A percentile compares a stretch with the other conserved stretches of the same genome.
Evolutionary conservation across 2,797 vertebrate species (phyloP).

Genomic region (Bradypodion pumilum): DNA sequence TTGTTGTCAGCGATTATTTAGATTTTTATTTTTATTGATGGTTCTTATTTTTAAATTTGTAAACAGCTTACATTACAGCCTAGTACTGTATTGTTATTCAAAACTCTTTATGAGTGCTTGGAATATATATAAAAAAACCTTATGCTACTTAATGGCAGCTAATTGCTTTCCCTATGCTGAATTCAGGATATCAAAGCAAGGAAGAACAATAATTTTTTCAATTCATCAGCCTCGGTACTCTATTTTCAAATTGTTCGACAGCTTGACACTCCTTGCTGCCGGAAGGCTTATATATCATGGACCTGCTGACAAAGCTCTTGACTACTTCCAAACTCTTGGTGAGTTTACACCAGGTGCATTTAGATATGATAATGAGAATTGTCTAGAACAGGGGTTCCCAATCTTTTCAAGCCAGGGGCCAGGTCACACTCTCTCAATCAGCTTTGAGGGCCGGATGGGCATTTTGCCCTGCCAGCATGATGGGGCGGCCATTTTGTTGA

Average conservation of each 20-base stretch:
- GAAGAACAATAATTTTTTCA: constrained; percentile 88
- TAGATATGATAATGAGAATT: background rate
- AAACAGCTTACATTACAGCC: background rate
- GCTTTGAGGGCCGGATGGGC: no score
- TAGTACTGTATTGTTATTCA: background rate
- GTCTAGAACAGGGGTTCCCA: no score
- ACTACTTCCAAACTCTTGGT: constrained; percentile 86
- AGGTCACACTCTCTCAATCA: no score
- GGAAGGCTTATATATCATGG: constrained; percentile 88
- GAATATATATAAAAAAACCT: background rate
- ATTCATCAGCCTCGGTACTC: constrained; percentile 90
- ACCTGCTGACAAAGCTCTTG: constrained; percentile 78
- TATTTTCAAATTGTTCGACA: constrained; percentile 89
- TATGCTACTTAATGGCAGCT: background rate
- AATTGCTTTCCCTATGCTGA: constrained; percentile 20
- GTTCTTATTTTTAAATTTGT: no score
- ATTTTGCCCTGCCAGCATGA: no score
- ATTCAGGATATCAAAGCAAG: constrained; percentile 82
- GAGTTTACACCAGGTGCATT: constrained; percentile 29
- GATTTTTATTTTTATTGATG: no score
- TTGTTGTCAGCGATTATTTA: background rate
- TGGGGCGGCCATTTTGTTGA: no score
- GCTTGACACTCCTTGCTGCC: constrained; percentile 82
- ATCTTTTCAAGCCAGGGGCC: no score
- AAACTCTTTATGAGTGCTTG: rapidly evolving